Base-by-base conservation (phyloP, 1,140 invertebrate species). In the Laupala kohalensis region DNA sequence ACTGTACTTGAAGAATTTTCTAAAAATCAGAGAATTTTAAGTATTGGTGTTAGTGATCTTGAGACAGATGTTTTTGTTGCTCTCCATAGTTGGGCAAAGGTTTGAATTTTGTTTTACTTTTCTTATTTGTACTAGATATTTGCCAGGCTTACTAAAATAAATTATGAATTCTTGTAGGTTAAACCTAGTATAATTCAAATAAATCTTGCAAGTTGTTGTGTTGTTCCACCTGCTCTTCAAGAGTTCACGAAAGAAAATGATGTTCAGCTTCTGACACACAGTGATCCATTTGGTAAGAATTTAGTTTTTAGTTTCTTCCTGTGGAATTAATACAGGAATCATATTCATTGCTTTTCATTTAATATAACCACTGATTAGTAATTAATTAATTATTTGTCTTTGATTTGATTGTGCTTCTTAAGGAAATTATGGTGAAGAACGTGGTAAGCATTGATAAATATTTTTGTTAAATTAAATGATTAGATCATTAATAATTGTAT, bases 131-230 rank as follows among this genome's bases (percentile, higher is more conserved):
- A 62, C 19, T 62, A 19, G 9, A 12, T 12, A 62, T 62, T 12
- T 62, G 9, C 37, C 9, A 62, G 6, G 19, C 9, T 62, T 62
- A 62, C 19, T 62, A 62, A 62, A 19, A 12, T 9, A 62, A 62
- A 62, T 15, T 69, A 28, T 69, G 15, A 23, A 63, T 70, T 70
- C 5, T 82, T 75, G 25, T 74, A 90, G 86, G 78, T 95, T 1
- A 94, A 94, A 76, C 96, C 96, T 23, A 88, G 86, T 74, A 95
- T 97, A 71, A 90, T 97, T 74, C 96, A 99, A 83, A 96, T 99
- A 73, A 98, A 96, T 83, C 85, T 98, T 67, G 90, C 94, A 1
- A 92, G 91, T 4, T 99, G 96, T 80, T 99, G 97, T 84, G 92
- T 97, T 4, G 96, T 99, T 72, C 95, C 96, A 15, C 89, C 92